A percentile compares a stretch with the other conserved stretches of the same genome.
Evolutionary conservation across 2,113 vertebrate genomes (phyloP).

Genomic region (Procavia capensis): DNA sequence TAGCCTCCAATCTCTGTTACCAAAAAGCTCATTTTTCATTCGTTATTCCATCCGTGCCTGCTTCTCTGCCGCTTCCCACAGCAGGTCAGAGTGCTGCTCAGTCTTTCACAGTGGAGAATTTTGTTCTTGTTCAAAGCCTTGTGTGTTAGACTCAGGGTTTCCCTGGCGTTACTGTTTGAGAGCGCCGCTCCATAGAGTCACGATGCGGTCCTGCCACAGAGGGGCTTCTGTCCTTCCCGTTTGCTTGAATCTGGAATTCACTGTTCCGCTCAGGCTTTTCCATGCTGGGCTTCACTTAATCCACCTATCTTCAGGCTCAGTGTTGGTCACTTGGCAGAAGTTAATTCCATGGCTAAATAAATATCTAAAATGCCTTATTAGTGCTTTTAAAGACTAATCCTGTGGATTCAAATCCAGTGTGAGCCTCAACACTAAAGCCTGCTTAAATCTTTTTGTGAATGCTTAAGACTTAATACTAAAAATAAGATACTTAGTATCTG

Average conservation of each 20-base stretch:
- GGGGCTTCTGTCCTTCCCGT: background rate
- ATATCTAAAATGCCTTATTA: background rate
- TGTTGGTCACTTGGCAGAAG: background rate
- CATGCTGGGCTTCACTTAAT: background rate
- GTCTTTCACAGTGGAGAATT: background rate
- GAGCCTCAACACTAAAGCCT: background rate
- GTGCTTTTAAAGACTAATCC: background rate
- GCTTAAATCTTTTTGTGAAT: background rate
- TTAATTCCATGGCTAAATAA: background rate
- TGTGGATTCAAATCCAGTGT: background rate
- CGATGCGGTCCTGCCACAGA: rapidly evolving
- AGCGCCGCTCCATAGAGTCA: rapidly evolving
- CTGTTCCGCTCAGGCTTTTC: background rate
- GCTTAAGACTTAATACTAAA: background rate
- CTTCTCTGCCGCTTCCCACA: background rate
- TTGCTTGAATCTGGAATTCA: background rate
- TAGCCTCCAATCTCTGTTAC: background rate
- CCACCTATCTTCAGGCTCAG: background rate
- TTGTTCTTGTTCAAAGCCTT: background rate
- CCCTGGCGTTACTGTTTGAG: background rate
- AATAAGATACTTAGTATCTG: background rate
- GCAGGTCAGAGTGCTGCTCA: background rate
- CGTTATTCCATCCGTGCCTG: background rate
- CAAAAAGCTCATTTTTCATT: background rate
- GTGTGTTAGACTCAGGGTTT: background rate